A percentile compares a stretch with the other conserved stretches of the same genome.
Evolutionary conservation across 2,113 vertebrate species (phyloP).

Genomic region (Melozone crissalis): DNA sequence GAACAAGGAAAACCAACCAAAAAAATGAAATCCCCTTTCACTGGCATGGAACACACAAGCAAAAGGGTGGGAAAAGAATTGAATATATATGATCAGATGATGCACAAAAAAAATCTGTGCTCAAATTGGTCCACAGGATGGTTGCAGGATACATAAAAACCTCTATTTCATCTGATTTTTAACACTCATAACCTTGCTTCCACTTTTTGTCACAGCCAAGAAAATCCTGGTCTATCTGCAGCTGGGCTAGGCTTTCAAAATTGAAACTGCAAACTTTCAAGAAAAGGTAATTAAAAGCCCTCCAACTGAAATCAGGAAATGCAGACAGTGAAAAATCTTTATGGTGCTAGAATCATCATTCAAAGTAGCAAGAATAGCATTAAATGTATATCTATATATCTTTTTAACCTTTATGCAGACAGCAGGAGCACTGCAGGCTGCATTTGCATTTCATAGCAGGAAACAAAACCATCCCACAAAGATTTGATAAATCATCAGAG

Average conservation of each 20-base stretch:
- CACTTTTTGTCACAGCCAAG: not conserved
- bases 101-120: not conserved
- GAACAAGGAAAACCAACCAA: not conserved
- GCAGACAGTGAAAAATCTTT: not conserved
- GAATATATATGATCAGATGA: rapidly evolving
- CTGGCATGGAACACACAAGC: rapidly evolving
- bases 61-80: not conserved
- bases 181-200: not conserved
- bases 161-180: not conserved
- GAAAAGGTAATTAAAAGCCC: not conserved
- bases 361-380: slow-evolving; percentile 21
- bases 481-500: slow-evolving; percentile 64
- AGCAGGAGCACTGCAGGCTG: slow-evolving; percentile 36
- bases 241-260: not conserved
- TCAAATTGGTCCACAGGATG: not conserved
- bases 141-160: not conserved
- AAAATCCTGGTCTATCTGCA: not conserved
- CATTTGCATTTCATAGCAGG: slow-evolving; percentile 66
- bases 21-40: not conserved
- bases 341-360: not conserved
- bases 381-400: slow-evolving; percentile 58
- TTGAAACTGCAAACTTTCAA: not conserved
- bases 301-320: not conserved
- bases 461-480: slow-evolving; percentile 52
- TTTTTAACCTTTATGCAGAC: slow-evolving; percentile 60